Percentiles rank a stretch among this genome's conserved stretches.
Conservation (phyloP, 2,888 invertebrate species). For the Tenthredo livida region DNA sequence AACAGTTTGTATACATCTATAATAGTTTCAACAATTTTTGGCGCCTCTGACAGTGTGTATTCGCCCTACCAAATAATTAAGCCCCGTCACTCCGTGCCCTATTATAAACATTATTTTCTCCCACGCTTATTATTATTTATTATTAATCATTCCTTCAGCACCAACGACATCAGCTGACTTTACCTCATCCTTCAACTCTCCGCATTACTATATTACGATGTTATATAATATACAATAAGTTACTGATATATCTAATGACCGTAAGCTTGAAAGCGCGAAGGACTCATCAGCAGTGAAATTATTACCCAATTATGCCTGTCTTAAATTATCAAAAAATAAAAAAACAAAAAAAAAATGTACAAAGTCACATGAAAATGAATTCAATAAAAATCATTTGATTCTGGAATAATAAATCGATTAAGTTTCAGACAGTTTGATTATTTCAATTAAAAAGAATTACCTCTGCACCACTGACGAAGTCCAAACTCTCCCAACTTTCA, state of each 20-base stretch:
- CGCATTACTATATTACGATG: background rate
- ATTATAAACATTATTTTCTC: slow-evolving; percentile 55
- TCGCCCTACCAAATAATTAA: slow-evolving; percentile 32
- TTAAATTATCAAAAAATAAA: background rate
- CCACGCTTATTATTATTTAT: slow-evolving; percentile 29
- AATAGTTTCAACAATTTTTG: slow-evolving; percentile 69
- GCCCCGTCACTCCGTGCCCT: slow-evolving; percentile 52
- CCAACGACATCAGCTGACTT: slow-evolving; percentile 32
- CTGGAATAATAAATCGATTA: background rate
- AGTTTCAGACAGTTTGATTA: background rate
- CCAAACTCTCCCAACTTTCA: background rate
- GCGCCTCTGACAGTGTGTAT: slow-evolving; percentile 7
- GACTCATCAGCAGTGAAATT: slow-evolving; percentile 4
- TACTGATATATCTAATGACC: slow-evolving; percentile 11
- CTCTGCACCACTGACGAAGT: slow-evolving; percentile 2
- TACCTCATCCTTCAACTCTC: background rate
- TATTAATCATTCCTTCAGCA: slow-evolving; percentile 29
- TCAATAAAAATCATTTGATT: background rate
- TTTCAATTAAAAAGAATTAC: background rate
- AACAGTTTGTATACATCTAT: slow-evolving; percentile 71
- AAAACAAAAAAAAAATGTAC: background rate
- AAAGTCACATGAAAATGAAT: background rate
- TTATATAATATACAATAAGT: background rate
- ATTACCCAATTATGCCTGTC: background rate
- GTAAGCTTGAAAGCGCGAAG: background rate